These are phyloP conservation scores for Nematopogon swammerdamellus DNA, from an alignment of 2,888 invertebrate genomes.

Conservation along the genomic window DNA sequence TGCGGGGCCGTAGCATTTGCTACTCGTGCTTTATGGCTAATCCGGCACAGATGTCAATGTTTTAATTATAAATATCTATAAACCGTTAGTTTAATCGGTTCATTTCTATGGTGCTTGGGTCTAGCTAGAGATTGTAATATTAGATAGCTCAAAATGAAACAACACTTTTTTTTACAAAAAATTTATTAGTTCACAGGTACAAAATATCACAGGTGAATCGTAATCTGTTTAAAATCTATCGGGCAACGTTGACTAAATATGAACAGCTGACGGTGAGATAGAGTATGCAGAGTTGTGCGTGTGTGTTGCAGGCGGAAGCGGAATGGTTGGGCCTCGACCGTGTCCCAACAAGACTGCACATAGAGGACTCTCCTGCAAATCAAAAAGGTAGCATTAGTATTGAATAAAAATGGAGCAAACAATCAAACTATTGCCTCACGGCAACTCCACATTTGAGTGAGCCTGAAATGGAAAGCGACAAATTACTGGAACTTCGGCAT, in stretches of 20 bases:
- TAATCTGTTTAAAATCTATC: background rate
- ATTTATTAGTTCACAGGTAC: background rate
- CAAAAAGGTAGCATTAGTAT: conserved; percentile 45
- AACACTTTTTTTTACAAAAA: no score
- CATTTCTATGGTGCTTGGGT: no score
- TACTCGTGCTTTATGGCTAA: no score
- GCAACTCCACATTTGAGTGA: conserved; percentile 26
- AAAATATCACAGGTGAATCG: background rate
- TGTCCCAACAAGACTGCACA: conserved; percentile 61
- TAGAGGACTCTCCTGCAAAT: conserved; percentile 54
- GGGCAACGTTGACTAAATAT: background rate
- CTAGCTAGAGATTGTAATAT: no score
- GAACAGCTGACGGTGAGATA: background rate
- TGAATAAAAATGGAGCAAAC: conserved; percentile 27
- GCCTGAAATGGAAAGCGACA: conserved; percentile 29
- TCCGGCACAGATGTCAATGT: no score
- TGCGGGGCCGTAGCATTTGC: no score
- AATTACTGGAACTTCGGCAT: conserved; percentile 42
- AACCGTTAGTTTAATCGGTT: no score
- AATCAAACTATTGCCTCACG: conserved; percentile 34
- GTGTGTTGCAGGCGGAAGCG: conserved; percentile 51
- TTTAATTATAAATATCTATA: no score
- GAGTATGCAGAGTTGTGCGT: background rate
- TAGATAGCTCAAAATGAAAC: no score
- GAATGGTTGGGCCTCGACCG: conserved; percentile 63